Evolutionary conservation across 2,797 vertebrate genomes (phyloP).

Genomic region (Clamator glandarius): DNA sequence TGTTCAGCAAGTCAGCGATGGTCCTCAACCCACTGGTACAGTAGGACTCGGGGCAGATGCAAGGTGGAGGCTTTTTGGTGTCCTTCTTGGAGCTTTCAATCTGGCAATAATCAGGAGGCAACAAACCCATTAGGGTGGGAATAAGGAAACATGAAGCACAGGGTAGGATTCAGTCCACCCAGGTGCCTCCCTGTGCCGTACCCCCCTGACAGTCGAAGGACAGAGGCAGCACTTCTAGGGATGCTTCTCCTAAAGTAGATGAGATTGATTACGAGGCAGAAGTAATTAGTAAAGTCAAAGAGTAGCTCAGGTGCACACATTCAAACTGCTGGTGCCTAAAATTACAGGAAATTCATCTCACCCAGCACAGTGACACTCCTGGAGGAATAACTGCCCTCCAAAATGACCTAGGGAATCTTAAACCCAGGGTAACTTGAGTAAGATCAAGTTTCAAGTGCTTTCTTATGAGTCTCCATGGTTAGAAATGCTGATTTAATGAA

Average conservation of each 20-base stretch:
- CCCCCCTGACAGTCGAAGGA: background rate
- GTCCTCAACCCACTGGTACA: conserved; percentile 82
- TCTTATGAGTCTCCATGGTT: background rate
- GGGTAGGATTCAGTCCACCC: background rate
- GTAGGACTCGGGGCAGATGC: conserved; percentile 78
- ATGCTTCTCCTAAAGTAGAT: background rate
- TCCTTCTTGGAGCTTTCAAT: conserved; percentile 7
- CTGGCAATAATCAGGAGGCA: background rate
- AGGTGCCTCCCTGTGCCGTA: fast-evolving
- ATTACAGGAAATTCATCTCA: background rate
- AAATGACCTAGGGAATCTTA: background rate
- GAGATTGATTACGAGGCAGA: background rate
- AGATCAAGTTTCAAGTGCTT: background rate
- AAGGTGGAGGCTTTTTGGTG: conserved; percentile 51
- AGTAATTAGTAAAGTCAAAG: background rate
- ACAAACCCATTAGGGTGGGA: fast-evolving
- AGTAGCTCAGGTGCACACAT: background rate
- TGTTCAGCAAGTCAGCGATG: conserved; percentile 81
- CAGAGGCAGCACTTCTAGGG: background rate
- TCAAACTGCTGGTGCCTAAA: background rate
- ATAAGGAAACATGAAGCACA: background rate
- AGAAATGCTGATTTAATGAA: background rate
- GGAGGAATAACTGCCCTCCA: background rate
- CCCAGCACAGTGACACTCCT: background rate
- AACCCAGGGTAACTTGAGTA: background rate